Conservation (phyloP, 2,888 invertebrate species). For the Lysandra coridon region DNA sequence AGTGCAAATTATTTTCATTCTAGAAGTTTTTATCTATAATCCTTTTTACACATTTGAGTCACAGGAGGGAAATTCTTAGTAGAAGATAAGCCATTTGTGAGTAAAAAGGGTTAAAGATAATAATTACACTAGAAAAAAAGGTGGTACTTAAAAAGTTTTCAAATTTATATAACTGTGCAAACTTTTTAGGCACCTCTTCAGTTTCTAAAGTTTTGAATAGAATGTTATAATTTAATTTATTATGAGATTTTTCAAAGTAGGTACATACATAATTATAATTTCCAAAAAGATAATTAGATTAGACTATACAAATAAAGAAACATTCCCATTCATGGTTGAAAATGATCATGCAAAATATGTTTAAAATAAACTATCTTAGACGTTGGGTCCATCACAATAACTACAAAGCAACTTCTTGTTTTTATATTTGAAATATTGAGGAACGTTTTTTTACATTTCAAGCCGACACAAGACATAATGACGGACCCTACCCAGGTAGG, state of each 20-base stretch:
- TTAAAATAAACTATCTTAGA: background rate
- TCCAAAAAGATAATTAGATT: background rate
- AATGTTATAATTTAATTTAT: background rate
- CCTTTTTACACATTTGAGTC: background rate
- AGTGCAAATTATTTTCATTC: background rate
- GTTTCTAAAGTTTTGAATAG: no score
- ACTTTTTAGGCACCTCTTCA: no score
- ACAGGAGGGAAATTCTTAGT: background rate
- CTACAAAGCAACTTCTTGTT: conserved; percentile 56
- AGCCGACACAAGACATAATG: conserved; percentile 74
- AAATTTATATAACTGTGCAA: background rate
- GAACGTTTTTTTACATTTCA: conserved; percentile 57
- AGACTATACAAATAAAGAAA: conserved; percentile 1
- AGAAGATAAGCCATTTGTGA: background rate
- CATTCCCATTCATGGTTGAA: background rate
- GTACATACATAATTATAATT: background rate
- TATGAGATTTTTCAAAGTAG: background rate
- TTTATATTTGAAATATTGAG: conserved; percentile 57
- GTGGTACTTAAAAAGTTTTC: background rate
- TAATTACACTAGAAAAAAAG: background rate
- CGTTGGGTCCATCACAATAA: conserved; percentile 50
- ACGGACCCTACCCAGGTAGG: conserved; percentile 77
- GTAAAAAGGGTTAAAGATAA: background rate
- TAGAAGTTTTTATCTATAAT: background rate
- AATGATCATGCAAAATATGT: conserved; percentile 10